phyloP scores from a whole-genome alignment of 2,888 invertebrate genomes.

The Apeira syringaria region DNA sequence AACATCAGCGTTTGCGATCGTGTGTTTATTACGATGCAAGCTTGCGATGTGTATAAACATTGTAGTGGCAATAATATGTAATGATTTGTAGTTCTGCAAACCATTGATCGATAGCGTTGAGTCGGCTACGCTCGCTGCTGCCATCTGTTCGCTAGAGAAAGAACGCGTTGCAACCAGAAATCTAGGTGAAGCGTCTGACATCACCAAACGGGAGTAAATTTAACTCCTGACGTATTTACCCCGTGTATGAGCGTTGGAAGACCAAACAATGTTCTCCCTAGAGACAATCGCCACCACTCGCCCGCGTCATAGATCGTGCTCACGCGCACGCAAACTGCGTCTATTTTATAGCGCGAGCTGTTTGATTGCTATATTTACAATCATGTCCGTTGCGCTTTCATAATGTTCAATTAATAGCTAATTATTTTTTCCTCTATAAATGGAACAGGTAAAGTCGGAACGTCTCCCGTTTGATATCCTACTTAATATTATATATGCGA shows the following conservation, averaged over 20 bases:
- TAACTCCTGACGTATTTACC: constrained; percentile 77
- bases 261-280: constrained; percentile 59
- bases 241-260: constrained; percentile 52
- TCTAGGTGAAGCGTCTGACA: constrained; percentile 81
- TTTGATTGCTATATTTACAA: constrained; percentile 34
- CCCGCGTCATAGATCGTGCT: constrained; percentile 38
- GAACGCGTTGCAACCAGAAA: constrained; percentile 61
- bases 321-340: constrained; percentile 40
- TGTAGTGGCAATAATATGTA: constrained; percentile 13
- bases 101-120: constrained; percentile 17
- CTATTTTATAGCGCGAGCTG: constrained; percentile 42
- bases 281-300: constrained; percentile 37
- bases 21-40: not conserved
- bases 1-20: not conserved
- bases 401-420: constrained; percentile 14
- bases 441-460: too few relatives aligned
- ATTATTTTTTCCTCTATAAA: constrained; percentile 14
- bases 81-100: constrained; percentile 23
- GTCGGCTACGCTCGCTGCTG: constrained; percentile 50
- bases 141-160: constrained; percentile 72
- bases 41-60: constrained; percentile 27
- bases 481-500: too few relatives aligned
- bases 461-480: too few relatives aligned
- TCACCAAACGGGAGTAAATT: constrained; percentile 76
- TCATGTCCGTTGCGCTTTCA: constrained; percentile 27